Conservation (phyloP, 2,113 vertebrate species). For the Numenius arquata region DNA sequence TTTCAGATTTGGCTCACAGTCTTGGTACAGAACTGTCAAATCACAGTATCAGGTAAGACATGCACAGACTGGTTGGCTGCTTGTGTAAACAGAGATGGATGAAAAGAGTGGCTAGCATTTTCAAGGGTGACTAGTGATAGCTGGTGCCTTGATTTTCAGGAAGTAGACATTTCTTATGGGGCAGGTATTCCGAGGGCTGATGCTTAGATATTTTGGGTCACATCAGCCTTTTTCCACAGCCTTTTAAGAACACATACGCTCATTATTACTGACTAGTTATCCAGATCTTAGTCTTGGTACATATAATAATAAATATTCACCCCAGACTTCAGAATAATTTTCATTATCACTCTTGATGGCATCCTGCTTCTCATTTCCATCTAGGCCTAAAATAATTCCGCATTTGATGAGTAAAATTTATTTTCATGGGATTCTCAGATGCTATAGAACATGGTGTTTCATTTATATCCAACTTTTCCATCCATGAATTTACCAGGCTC, state of each 20-base stretch:
- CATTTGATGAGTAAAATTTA: not conserved
- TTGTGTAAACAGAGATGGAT: not conserved
- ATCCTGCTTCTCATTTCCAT: not conserved
- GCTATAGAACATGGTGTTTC: not conserved
- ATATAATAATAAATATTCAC: not conserved
- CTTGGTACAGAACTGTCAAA: not conserved
- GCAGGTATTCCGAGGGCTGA: not conserved
- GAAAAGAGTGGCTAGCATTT: not conserved
- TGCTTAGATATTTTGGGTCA: not conserved
- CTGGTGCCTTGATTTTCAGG: not conserved
- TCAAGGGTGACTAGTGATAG: not conserved
- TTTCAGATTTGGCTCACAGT: not conserved
- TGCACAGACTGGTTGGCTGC: not conserved
- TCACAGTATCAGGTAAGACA: not conserved
- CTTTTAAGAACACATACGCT: not conserved
- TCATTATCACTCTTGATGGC: not conserved
- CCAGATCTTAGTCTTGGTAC: not conserved
- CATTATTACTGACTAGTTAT: not conserved
- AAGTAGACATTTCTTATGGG: not conserved
- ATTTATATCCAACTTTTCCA: not conserved
- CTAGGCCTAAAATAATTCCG: not conserved
- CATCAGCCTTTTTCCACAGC: not conserved
- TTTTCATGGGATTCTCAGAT: not conserved
- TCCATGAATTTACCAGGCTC: not conserved
- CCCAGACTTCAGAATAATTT: not conserved